Evolutionary conservation across 37 sponge, comb jelly and placozoan genomes (phyloP), one percentile per base, ranked within the genome.

Genomic region (Spongia lamella): DNA sequence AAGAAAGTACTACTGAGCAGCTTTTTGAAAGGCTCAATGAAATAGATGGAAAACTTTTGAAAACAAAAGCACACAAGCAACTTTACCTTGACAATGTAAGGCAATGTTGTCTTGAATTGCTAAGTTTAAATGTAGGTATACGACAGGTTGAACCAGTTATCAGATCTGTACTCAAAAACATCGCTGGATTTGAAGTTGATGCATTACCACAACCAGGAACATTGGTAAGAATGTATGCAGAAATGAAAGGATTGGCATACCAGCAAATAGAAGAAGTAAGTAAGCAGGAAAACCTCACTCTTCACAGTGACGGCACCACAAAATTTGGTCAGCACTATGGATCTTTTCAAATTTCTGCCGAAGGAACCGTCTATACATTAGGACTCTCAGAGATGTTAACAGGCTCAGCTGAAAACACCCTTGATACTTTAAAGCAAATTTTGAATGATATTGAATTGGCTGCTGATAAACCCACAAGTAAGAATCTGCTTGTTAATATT

Each of bases 261-360:
- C 24, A 25, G n/a, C n/a, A n/a, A n/a, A n/a, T n/a, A n/a, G n/a
- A 52, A 17, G 17, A 52, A 17, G 17, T 19, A 52, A 19, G 54
- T 52, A 52, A 15, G 17, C 17, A 15, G 54, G 17, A 52, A 17
- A 17, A 19, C 17, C 54, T 19, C 17, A 15, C 17, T 17, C 17
- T n/a, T n/a, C n/a, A n/a, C n/a, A n/a, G n/a, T n/a, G n/a, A n/a
- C n/a, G 38, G 79, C 19, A 72, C 82, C 0, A 31, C 82, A 2
- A 81, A 81, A 27, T 81, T 63, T 81, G 82, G 74, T 1, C 54
- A 72, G 35, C 73, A 81, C 21, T 81, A 72, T 43, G 36, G 26
- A 2, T 72, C 74, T 11, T 81, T 49, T 72, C 82, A 81, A 43
- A 72, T 81, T 47, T 72, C 72, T 16, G 54, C 74, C 14, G 66